These are phyloP conservation scores for Myripristis murdjan DNA, from an alignment of 2,797 vertebrate species.

Conservation along the genomic window DNA sequence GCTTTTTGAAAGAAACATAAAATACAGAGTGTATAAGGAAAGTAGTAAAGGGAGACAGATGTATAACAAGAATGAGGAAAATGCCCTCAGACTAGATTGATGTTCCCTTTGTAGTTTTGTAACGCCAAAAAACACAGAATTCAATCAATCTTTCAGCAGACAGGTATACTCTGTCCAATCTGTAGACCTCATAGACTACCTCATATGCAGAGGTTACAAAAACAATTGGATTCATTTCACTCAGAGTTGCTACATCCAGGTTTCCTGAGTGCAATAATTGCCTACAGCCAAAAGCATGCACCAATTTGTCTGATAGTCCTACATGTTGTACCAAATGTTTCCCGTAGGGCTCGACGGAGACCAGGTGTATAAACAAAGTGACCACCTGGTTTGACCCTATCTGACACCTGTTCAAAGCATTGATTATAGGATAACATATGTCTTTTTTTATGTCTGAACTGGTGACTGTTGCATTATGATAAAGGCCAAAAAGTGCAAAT, in stretches of 20 bases:
- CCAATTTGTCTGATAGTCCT: constrained; percentile 46
- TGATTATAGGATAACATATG: too few relatives aligned
- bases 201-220: not conserved
- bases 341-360: constrained; percentile 24
- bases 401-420: not conserved
- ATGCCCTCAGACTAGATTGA: not conserved
- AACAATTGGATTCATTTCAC: constrained; percentile 28
- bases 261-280: constrained; percentile 42
- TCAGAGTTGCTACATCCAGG: constrained; percentile 39
- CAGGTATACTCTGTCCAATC: not conserved
- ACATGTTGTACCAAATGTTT: constrained; percentile 53
- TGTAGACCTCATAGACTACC: not conserved
- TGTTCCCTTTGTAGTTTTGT: not conserved
- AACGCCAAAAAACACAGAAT: constrained; percentile 35
- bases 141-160: constrained; percentile 6
- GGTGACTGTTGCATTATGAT: too few relatives aligned
- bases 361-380: constrained; percentile 41
- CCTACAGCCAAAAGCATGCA: constrained; percentile 55
- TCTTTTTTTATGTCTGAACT: too few relatives aligned
- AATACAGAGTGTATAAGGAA: not conserved
- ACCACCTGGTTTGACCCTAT: constrained; percentile 23
- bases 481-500: too few relatives aligned
- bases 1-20: constrained; percentile 22
- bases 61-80: constrained; percentile 9
- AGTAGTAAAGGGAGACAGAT: constrained; percentile 9